Evolutionary conservation across 2,888 invertebrate genomes (phyloP).

Genomic region (Hesperia comma): DNA sequence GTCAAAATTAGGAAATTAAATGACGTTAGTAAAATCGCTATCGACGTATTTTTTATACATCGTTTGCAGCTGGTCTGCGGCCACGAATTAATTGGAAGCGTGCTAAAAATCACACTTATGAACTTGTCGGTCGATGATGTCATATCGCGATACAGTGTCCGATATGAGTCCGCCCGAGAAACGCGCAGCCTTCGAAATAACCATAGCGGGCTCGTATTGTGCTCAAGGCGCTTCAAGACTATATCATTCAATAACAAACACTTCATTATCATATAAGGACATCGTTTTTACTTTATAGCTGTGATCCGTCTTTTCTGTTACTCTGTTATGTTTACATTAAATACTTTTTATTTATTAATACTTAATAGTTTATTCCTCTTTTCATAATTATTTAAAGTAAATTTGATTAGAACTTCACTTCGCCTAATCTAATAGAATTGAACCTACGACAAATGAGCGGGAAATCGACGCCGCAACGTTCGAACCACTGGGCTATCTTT

Average conservation of each 20-base stretch:
- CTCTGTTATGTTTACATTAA: no score
- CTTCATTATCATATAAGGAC: neutral
- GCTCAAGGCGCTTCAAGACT: neutral
- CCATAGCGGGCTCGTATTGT: conserved; percentile 39
- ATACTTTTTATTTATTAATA: no score
- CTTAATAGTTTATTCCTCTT: no score
- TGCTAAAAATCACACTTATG: conserved; percentile 54
- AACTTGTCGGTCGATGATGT: conserved; percentile 57
- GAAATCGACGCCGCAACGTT: no score
- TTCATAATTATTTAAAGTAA: no score
- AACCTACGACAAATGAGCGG: no score
- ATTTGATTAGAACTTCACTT: no score
- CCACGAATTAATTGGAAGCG: conserved; percentile 45
- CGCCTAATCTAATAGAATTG: no score
- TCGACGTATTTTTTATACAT: neutral
- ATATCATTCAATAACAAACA: neutral
- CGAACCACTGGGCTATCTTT: no score
- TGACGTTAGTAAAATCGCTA: neutral
- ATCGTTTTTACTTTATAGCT: no score
- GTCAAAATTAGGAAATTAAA: neutral
- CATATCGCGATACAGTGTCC: conserved; percentile 46
- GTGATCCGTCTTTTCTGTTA: no score
- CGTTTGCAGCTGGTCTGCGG: conserved; percentile 18
- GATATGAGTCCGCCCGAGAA: conserved; percentile 40
- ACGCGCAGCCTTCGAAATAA: conserved; percentile 46